Evolutionary conservation across 2,888 invertebrate species (phyloP), one percentile per base, ranked within the genome.

Genomic region (Lobophora halterata): DNA sequence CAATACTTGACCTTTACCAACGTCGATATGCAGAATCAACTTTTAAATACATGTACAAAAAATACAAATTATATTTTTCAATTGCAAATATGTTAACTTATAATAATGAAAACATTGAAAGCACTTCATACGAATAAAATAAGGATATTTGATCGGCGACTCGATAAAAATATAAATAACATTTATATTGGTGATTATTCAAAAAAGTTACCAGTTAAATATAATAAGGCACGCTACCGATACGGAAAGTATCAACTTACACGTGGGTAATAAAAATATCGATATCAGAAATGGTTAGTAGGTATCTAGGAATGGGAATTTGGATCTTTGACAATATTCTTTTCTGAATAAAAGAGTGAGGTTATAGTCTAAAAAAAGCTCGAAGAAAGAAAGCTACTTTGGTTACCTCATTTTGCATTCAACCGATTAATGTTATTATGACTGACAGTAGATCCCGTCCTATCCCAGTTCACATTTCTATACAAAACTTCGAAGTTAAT

Each of bases 261-360:
- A 52, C 52, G 13, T 34, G 45, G 45, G 48, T 58, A 61, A 76
- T 76, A 76, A 74, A 77, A 75, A 70, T 78, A 77, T 77, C 71
- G 55, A 55, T 43, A 38, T 46, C 49, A 43, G 34, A 49, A 32
- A 9, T 27, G 24, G 31, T 23, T 39, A 19, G 27, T 12, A n/a
- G n/a, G n/a, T n/a, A n/a, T n/a, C n/a, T n/a, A n/a, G n/a, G n/a
- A n/a, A n/a, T n/a, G n/a, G n/a, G 18, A 7, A n/a, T 33, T 21
- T 7, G 8, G 13, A 16, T 9, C 14, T 21, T 8, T 21, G 17
- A 20, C 17, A 20, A 8, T 23, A n/a, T 20, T 18, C 10, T 24
- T 37, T 26, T 28, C 16, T 19, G n/a, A 10, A 7, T 5, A 17
- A n/a, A 29, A 26, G n/a, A 9, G 13, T 29, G 18, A 24, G 35